These are phyloP conservation scores for Sminthopsis crassicaudata DNA, from an alignment of 2,113 vertebrate species.

Conservation along the genomic window DNA sequence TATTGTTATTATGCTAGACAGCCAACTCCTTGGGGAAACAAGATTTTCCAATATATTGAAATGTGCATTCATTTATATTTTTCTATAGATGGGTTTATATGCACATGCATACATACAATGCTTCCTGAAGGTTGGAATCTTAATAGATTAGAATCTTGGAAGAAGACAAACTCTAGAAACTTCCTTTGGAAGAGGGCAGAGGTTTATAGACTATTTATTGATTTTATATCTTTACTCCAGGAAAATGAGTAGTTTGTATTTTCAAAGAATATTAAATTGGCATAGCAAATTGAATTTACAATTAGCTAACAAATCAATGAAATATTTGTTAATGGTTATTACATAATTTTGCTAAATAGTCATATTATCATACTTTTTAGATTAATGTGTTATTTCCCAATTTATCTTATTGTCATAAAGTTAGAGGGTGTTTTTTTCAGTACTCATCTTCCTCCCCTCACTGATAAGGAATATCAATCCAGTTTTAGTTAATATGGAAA, in stretches of 20 bases:
- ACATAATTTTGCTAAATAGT: constrained; percentile 66
- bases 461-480: constrained; percentile 57
- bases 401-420: constrained; percentile 67
- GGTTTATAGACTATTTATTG: constrained; percentile 74
- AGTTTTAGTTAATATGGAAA: constrained; percentile 49
- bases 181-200: constrained; percentile 63
- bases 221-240: constrained; percentile 72
- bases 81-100: background rate
- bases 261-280: constrained; percentile 75
- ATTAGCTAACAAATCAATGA: constrained; percentile 77
- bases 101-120: background rate
- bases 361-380: constrained; percentile 50
- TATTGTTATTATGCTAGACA: constrained; percentile 33
- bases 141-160: constrained; percentile 64
- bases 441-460: constrained; percentile 18
- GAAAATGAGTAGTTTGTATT: constrained; percentile 78
- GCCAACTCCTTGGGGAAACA: constrained; percentile 1
- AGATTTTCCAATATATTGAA: background rate
- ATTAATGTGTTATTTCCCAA: constrained; percentile 60
- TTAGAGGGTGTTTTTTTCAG: constrained; percentile 44
- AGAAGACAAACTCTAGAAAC: constrained; percentile 67
- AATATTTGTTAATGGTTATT: constrained; percentile 77
- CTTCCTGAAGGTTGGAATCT: constrained; percentile 7
- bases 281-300: constrained; percentile 76
- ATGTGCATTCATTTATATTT: background rate